A percentile compares a stretch with the other conserved stretches of the same genome.
phyloP scores from a whole-genome alignment of 2,113 vertebrate genomes.

The Xerus inauris region DNA sequence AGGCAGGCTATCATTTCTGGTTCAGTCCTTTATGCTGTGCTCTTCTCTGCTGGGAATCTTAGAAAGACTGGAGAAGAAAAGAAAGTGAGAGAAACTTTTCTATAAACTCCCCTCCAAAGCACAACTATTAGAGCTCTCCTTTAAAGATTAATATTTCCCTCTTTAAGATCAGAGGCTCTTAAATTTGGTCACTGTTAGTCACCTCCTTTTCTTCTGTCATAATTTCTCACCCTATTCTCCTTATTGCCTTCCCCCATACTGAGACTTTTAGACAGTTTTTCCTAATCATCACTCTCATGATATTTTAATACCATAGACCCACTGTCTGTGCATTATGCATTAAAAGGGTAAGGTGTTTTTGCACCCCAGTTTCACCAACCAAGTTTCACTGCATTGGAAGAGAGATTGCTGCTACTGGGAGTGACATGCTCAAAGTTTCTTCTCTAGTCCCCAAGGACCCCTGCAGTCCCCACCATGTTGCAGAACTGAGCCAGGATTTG shows the following conservation, averaged over 20 bases:
- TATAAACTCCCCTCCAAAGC: not conserved
- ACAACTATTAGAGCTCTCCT: not conserved
- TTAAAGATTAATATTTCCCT: not conserved
- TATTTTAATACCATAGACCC: not conserved
- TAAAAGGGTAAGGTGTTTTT: not conserved
- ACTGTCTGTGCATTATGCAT: not conserved
- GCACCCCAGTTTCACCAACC: not conserved
- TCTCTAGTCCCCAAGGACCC: not conserved
- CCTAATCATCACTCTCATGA: not conserved
- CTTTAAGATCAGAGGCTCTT: not conserved
- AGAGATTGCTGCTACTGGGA: not conserved
- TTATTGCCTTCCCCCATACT: not conserved
- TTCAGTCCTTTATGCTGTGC: not conserved
- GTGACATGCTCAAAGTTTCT: not conserved
- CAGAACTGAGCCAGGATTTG: not conserved
- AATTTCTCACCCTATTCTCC: not conserved
- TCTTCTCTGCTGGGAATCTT: not conserved
- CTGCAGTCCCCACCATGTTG: rapidly evolving
- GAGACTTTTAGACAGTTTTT: not conserved
- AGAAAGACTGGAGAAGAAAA: not conserved
- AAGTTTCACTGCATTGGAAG: not conserved
- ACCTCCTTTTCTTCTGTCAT: not conserved
- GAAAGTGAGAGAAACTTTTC: not conserved
- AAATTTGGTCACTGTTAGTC: not conserved
- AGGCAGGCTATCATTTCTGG: not conserved